Conservation (phyloP, 2,797 vertebrate genomes). For the Fundulus diaphanus region DNA sequence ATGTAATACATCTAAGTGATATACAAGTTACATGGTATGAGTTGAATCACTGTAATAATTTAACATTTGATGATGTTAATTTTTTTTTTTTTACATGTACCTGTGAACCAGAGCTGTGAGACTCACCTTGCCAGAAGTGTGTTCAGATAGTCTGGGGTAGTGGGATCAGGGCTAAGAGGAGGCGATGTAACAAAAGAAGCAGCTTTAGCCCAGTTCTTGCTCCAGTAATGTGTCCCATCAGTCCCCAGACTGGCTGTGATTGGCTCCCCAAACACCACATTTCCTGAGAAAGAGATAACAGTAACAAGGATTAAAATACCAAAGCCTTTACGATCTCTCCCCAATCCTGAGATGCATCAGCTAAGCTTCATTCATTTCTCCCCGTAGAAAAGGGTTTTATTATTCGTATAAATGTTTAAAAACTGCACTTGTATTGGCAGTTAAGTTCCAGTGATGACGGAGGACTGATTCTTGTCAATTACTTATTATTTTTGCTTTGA, state of each 20-base stretch:
- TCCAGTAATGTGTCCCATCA: conserved; percentile 98
- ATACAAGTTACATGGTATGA: not conserved
- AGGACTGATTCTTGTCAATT: conserved; percentile 10
- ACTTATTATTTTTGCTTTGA: conserved; percentile 8
- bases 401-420: not conserved
- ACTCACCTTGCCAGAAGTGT: conserved; percentile 92
- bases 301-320: not conserved
- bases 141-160: conserved; percentile 96
- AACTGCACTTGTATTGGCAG: not conserved
- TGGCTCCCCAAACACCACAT: conserved; percentile 97
- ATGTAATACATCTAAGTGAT: not conserved
- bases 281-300: conserved; percentile 78
- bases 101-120: not conserved
- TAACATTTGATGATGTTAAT: not conserved
- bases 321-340: not conserved
- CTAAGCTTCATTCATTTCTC: conserved; percentile 4
- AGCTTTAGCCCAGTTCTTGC: conserved; percentile 99
- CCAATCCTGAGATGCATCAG: not conserved
- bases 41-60: not conserved
- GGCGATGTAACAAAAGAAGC: conserved; percentile 96
- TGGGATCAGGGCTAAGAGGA: conserved; percentile 96
- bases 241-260: conserved; percentile 95
- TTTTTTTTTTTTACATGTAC: too few species aligned
- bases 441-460: not conserved
- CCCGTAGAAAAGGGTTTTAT: not conserved